Base-by-base conservation (phyloP, 2,113 vertebrate species). In the Catharus bicknelli region DNA sequence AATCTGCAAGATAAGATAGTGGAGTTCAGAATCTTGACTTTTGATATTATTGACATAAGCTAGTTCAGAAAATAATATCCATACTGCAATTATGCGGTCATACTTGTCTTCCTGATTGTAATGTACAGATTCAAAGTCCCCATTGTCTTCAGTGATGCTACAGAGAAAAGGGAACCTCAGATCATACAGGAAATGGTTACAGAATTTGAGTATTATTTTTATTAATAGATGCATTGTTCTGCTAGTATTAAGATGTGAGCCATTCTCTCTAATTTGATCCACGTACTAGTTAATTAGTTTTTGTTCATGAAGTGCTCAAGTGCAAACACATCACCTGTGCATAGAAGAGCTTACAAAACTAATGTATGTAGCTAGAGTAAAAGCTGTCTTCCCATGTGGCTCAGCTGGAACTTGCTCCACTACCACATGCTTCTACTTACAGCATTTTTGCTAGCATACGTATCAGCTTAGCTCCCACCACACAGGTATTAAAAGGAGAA, bases 121-220 rank as follows among this genome's bases (percentile, higher is more conserved):
- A 21, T 12, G 4, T 29, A 38, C 0, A 0, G 11, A 43, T 27
- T 77, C 19, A 5, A 61, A 32, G 16, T 70, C 4, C 21, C 11
- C n/a, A 3, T 85, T 62, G 16, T 40, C 16, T 62, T 80, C 34
- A 66, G 2, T 47, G 23, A 42, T 51, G 32, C 20, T 30, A 23
- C 19, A 55, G 32, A 55, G 38, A 59, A 86, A 70, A 43, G 9
- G 12, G 43, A 70, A 38, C 5, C 4, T 20, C 29, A 70, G 34
- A 47, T 66, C 10, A 19, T 5, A 13, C 22, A 45, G 29, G 25
- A 66, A 66, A 70, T 62, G 1, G 5, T 84, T 67, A 40, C 32
- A 59, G 40, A 67, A 63, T n/a, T 47, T 12, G 12, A 59, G 1
- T 10, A 14, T 54, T 64, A 38, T 59, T 79, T 75, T 61, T 67